Evolutionary conservation across 1,140 invertebrate genomes (phyloP), one percentile per base, ranked within the genome.

Genomic region (Panulirus ornatus): DNA sequence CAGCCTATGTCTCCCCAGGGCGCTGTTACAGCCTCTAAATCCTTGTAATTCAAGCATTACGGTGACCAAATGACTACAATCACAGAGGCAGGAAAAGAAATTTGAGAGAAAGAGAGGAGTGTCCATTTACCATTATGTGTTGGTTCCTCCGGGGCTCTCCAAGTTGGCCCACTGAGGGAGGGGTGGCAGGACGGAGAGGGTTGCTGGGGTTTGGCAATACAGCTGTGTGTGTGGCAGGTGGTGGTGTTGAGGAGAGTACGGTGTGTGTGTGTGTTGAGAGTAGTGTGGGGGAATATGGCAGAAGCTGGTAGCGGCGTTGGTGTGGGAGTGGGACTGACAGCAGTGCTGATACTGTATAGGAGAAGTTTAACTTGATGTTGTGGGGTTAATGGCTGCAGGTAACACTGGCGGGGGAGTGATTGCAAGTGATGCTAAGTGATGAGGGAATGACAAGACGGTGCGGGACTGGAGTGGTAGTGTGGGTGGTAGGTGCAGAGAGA

Each of bases 1-100:
- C 86, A 88, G 86, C 86, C 86, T 81, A 88, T 73, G 76, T 73
- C 58, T 82, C 86, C 86, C 86, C 36, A 42, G 54, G 86, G 86
- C 44, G 78, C 34, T 82, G 76, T 88, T 73, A 71, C 76, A 11
- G 76, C 30, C 86, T 82, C 86, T 88, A 88, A 88, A 88, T 82
- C 86, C 76, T 88, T 71, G 86, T 88, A 88, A 88, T 88, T 88
- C 86, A 88, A 88, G 86, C 86, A 82, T 88, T 88, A 88, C 86
- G 40, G 27, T 36, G 58, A 71, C 86, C 86, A 88, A 88, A 88
- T 88, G 86, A 88, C 78, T n/a, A 70, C 86, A 70, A 88, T 88
- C 86, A 87, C 85, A 34, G 51, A 16, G 54, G 70, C 34, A 8
- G 47, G 47, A 42, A 30, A n/a, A 79, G 38, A 73, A 87, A 87